A percentile compares a stretch with the other conserved stretches of the same genome.
Evolutionary conservation across 2,797 vertebrate genomes (phyloP).

Genomic region (Bryconaethiops microstoma): DNA sequence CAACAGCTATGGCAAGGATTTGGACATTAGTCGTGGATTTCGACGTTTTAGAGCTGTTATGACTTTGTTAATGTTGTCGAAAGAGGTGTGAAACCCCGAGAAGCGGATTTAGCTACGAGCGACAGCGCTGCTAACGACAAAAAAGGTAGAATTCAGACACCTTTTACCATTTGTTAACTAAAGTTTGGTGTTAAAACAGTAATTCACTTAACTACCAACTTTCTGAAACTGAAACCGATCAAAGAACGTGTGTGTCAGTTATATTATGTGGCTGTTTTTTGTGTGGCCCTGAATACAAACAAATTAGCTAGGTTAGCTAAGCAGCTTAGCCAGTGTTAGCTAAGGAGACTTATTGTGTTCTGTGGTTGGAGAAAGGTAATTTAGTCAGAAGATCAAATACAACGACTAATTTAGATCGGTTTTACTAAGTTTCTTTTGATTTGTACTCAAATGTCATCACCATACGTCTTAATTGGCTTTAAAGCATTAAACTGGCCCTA

Average conservation of each 20-base stretch:
- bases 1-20: not conserved
- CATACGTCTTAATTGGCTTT: not conserved
- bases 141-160: constrained; percentile 22
- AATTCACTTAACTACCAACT: too few relatives aligned
- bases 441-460: not conserved
- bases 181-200: not conserved
- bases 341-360: not conserved
- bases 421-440: not conserved
- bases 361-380: not conserved
- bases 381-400: not conserved
- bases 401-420: not conserved
- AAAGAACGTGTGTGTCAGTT: not conserved
- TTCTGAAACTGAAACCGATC: not conserved
- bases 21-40: not conserved
- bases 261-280: not conserved
- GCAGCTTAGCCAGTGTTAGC: not conserved
- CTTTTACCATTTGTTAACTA: not conserved
- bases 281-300: not conserved
- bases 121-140: constrained; percentile 9
- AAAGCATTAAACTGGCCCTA: not conserved
- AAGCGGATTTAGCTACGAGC: constrained; percentile 21
- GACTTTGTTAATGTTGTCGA: not conserved
- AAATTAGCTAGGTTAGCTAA: not conserved
- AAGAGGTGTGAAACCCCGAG: not conserved
- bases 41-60: not conserved